phyloP scores from a whole-genome alignment of 2,113 vertebrate species.

The Corvus cornix region DNA sequence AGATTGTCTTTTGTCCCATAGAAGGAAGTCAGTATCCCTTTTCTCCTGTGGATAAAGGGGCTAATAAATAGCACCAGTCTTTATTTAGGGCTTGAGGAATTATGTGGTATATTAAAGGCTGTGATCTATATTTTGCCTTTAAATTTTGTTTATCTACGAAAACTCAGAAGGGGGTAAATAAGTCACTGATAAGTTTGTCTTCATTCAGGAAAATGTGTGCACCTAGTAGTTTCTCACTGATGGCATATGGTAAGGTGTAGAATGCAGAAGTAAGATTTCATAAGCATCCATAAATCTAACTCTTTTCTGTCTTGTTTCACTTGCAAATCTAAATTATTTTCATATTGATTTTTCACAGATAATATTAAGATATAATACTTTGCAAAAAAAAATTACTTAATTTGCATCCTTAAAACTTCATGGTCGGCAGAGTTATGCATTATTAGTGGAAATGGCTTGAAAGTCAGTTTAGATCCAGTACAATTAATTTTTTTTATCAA shows the following conservation, averaged over 20 bases:
- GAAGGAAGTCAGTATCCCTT: accelerated
- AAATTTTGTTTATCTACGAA: neutral
- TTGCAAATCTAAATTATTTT: neutral
- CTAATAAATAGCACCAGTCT: neutral
- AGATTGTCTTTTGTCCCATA: neutral
- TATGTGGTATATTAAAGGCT: neutral
- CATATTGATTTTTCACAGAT: neutral
- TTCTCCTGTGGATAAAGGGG: neutral
- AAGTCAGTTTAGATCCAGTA: neutral
- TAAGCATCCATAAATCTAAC: neutral
- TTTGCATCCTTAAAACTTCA: neutral
- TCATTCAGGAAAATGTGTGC: neutral
- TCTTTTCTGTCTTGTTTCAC: neutral
- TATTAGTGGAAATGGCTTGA: neutral
- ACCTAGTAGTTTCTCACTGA: neutral
- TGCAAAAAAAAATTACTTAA: neutral
- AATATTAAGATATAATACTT: neutral
- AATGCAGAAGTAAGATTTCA: neutral
- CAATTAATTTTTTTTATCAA: neutral
- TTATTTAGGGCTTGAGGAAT: neutral
- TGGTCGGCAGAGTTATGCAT: neutral
- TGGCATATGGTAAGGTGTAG: neutral
- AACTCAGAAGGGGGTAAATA: neutral
- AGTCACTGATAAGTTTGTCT: neutral
- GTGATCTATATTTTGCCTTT: neutral